Evolutionary conservation across 2,797 vertebrate genomes (phyloP), one percentile per base, ranked within the genome.

Genomic region (Stomatorhinus walkeri): DNA sequence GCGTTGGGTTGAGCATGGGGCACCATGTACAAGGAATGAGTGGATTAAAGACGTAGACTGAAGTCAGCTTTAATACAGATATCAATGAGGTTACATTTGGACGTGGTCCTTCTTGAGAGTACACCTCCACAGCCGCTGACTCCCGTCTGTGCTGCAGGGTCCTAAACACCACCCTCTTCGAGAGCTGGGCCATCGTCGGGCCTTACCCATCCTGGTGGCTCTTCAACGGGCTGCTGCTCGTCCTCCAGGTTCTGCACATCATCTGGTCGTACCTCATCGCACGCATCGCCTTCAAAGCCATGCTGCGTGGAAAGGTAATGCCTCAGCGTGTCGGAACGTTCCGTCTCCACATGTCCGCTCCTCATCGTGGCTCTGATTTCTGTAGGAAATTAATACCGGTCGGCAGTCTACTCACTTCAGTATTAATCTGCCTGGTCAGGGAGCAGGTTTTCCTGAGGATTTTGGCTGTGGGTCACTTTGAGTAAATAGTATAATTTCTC

Each of bases 131-230:
- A n/a, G 22, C n/a, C 36, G 16, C 43, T n/a, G 76, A 48, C 52
- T 72, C 10, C 72, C 16, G n/a, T 24, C 43, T 61, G 90, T 91
- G 88, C 94, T 93, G 0, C 91, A 99, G 98, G 98, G 94, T 99
- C 93, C 92, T 99, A 93, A 98, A 98, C 93, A 97, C 97, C 1
- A 98, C 98, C 2, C 90, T 99, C 88, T 98, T 99, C 93, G 98
- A 99, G 93, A 99, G 98, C 94, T 99, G 98, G 98, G 95, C 95
- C 89, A 91, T 99, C 51, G 95, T 99, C 0, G 98, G 98, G 19
- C 98, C 98, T 0, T 99, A 96, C 87, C 95, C 97, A 0, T 99
- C 98, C n/a, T 99, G 98, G 98, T 99, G 98, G 98, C 90, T 99
- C 52, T 99, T 99, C 94, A 99, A 98, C 87, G 68, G 93, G 59